Evolutionary conservation across 2,888 invertebrate species (phyloP).

Genomic region (Dasysyrphus albostriatus): DNA sequence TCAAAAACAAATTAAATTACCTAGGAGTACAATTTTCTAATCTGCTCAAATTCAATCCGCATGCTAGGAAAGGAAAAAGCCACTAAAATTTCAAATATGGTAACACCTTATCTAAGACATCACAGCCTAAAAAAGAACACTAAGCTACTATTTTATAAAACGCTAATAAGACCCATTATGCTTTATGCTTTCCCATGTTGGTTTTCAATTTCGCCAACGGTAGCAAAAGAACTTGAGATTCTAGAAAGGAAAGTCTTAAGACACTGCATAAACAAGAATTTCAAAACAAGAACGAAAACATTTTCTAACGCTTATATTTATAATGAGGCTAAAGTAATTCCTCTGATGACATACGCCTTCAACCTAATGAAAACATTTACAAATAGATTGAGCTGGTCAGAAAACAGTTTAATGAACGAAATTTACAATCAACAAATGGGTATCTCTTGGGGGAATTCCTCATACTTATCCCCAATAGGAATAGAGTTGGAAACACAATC

Average conservation of each 20-base stretch:
- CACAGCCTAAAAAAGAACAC: not conserved
- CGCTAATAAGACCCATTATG: not conserved
- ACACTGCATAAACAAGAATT: too few relatives aligned
- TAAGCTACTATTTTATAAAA: not conserved
- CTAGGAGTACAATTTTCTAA: too few relatives aligned
- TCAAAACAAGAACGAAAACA: not conserved
- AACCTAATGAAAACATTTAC: not conserved
- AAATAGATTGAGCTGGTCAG: not conserved
- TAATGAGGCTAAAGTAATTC: not conserved
- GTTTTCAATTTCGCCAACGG: too few relatives aligned
- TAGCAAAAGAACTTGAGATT: too few relatives aligned
- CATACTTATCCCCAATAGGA: not conserved
- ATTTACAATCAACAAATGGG: not conserved
- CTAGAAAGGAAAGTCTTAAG: too few relatives aligned
- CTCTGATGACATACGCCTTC: not conserved
- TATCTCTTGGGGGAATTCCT: not conserved
- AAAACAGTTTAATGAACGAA: slow-evolving; percentile 5
- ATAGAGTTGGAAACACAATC: not conserved
- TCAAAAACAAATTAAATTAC: too few relatives aligned
- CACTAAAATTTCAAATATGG: not conserved
- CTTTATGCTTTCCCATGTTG: not conserved
- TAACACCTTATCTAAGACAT: not conserved
- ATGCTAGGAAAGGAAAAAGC: not conserved
- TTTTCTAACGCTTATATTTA: not conserved
- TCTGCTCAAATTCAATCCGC: too few relatives aligned